These are phyloP conservation scores for Microtus agrestis DNA, from an alignment of 2,797 vertebrate species.

Conservation along the genomic window DNA sequence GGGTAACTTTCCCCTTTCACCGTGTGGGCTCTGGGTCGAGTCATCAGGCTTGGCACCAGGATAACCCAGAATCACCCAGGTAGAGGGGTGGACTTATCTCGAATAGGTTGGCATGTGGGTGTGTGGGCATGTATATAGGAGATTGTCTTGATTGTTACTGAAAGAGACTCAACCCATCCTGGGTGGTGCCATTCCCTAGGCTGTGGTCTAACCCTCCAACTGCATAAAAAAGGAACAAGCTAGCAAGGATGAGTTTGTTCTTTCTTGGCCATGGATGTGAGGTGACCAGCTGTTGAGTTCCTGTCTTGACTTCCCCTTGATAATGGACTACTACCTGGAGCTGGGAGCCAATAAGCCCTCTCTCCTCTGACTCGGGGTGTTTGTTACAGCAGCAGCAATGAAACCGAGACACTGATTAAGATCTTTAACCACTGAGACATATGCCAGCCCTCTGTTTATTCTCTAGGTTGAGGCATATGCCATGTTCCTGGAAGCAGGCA, in stretches of 20 bases:
- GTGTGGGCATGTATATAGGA: neutral
- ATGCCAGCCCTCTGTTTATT: neutral
- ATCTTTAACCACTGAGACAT: neutral
- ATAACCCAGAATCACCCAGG: neutral
- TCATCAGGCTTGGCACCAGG: neutral
- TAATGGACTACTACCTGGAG: neutral
- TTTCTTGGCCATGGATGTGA: neutral
- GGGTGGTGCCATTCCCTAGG: neutral
- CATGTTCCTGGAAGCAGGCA: neutral
- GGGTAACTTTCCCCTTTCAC: neutral
- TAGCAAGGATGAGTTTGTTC: neutral
- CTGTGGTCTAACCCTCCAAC: neutral
- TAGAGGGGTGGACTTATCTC: neutral
- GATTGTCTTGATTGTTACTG: neutral
- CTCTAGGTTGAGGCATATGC: neutral
- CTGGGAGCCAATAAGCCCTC: neutral
- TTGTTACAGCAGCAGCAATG: neutral
- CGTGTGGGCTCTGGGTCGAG: neutral
- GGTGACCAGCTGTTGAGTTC: neutral
- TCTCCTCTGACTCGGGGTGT: neutral
- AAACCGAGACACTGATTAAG: too few relatives aligned
- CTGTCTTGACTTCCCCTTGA: neutral
- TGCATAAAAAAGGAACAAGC: neutral
- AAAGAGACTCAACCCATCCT: neutral
- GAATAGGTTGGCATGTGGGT: neutral